Conservation (phyloP, 2,797 vertebrate genomes). For the Gallinago stenura region DNA sequence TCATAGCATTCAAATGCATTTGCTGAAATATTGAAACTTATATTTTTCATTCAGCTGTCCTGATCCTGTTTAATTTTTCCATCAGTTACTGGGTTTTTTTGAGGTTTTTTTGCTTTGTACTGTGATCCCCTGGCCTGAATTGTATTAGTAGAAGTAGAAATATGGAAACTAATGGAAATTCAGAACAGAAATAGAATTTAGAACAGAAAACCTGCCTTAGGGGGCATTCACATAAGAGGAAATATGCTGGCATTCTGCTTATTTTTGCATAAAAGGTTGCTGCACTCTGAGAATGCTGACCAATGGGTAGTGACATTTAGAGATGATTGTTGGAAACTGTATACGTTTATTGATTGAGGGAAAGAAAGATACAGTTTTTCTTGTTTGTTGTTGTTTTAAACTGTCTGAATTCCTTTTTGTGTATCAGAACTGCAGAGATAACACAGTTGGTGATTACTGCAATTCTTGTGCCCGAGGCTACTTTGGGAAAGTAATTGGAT, state of each 20-base stretch:
- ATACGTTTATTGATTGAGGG: neutral
- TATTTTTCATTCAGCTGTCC: neutral
- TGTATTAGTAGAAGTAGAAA: neutral
- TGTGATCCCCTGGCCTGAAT: neutral
- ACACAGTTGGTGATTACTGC: conserved; percentile 87
- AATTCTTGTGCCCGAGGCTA: conserved; percentile 85
- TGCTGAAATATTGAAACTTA: neutral
- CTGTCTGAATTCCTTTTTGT: neutral
- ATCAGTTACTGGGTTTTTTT: neutral
- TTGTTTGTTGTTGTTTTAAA: conserved; percentile 17
- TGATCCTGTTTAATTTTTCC: neutral
- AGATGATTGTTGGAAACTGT: neutral
- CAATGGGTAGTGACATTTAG: neutral
- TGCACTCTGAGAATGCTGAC: neutral
- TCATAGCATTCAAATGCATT: neutral
- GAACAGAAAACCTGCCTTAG: neutral
- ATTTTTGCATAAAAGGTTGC: neutral
- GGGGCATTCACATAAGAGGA: neutral
- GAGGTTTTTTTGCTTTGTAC: neutral
- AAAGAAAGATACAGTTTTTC: neutral
- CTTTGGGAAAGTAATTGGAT: conserved; percentile 87
- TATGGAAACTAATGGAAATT: neutral
- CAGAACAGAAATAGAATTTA: neutral
- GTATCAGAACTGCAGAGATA: conserved; percentile 86
- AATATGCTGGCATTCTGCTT: neutral